Base-by-base conservation (phyloP, 2,888 invertebrate species). In the Yponomeuta sedellus region DNA sequence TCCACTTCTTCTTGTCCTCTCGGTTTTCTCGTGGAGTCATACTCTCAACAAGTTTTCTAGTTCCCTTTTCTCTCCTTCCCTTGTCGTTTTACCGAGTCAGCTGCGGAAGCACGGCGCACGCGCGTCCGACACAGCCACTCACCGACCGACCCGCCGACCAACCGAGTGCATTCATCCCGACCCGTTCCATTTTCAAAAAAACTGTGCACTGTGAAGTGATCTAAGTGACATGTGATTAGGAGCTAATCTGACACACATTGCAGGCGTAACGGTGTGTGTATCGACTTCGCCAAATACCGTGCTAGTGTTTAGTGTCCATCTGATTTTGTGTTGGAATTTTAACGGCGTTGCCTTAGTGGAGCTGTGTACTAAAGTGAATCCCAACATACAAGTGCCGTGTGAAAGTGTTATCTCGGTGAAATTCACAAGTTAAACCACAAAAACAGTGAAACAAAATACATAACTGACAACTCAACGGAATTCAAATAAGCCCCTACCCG, bases 281-380 rank as follows among this genome's bases (percentile, higher is more conserved):
- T 88, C 85, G 85, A 83, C 82, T 87, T 52, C 80, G 87, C 85
- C 86, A 58, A 87, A 89, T 84, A 86, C 85, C 86, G 77, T 85
- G 72, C 69, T 73, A 88, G 88, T 89, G 88, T 83, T 28, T 85
- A 84, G 89, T 89, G 89, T 84, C 77, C 83, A 76, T 85, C 80
- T 67, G 56, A 64, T 63, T 64, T 19, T 88, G 86, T 84, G 81
- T 83, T 82, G 85, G 88, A 88, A 87, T 88, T 85, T 91, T 86
- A 87, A 88, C 89, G 90, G 90, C 90, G 82, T 89, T 87, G 85
- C 81, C 85, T 83, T 82, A 86, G 82, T 79, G 78, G 75, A 90
- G 89, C n/a, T n/a, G n/a, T n/a, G n/a, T n/a, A n/a, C n/a, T n/a
- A n/a, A n/a, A n/a, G n/a, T n/a, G n/a, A n/a, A n/a, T n/a, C n/a